A percentile compares a stretch with the other conserved stretches of the same genome.
These are phyloP conservation scores for Trialeurodes vaporariorum DNA, from an alignment of 1,140 invertebrate genomes.

Conservation along the genomic window DNA sequence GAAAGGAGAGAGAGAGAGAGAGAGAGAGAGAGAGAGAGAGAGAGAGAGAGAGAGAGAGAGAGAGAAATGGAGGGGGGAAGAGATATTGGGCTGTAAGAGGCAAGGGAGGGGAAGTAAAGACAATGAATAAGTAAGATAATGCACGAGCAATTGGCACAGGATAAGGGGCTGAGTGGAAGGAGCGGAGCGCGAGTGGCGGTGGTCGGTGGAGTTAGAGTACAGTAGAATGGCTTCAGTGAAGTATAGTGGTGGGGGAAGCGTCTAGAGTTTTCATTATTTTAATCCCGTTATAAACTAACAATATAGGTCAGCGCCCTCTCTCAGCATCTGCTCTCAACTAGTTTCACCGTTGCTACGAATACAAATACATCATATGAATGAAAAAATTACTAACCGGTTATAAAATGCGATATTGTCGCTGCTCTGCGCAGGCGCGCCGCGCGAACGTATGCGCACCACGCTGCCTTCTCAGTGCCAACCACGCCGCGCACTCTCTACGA, in stretches of 20 bases:
- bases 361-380: slow-evolving; percentile 1
- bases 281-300: not conserved
- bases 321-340: not conserved
- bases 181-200: too few relatives aligned
- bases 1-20: not conserved
- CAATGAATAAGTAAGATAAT: slow-evolving; percentile 1
- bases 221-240: too few relatives aligned
- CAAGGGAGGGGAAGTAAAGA: not conserved
- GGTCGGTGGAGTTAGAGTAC: too few relatives aligned
- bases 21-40: too few relatives aligned
- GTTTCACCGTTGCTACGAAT: not conserved
- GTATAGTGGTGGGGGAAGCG: too few relatives aligned
- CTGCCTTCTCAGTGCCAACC: too few relatives aligned
- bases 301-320: not conserved
- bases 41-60: not conserved
- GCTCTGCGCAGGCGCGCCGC: too few relatives aligned
- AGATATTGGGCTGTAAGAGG: too few relatives aligned
- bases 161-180: not conserved
- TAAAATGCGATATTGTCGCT: not conserved
- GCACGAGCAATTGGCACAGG: not conserved
- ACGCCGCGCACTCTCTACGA: too few relatives aligned
- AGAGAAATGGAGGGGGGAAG: not conserved
- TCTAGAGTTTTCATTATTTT: not conserved
- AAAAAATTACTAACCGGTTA: not conserved
- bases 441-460: not conserved